phyloP scores from a whole-genome alignment of 2,797 vertebrate genomes.

The Takifugu ocellatus region DNA sequence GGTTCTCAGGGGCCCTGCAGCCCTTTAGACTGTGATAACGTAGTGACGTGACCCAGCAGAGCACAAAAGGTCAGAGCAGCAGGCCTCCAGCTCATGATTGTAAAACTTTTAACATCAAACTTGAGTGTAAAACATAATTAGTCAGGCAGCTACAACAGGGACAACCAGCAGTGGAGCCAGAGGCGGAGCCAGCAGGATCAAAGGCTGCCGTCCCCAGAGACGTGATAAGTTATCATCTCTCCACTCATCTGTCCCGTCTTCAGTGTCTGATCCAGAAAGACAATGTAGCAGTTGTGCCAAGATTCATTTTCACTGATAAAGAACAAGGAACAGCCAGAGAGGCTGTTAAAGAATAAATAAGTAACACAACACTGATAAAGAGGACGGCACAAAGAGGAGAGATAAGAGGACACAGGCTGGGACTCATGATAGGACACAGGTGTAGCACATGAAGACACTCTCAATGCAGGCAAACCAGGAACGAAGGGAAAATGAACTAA shows the following conservation, averaged over 20 bases:
- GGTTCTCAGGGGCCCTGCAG: conserved; percentile 12
- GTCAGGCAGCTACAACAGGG: neutral
- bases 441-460: too few relatives aligned
- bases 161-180: too few relatives aligned
- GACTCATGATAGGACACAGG: too few relatives aligned
- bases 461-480: too few relatives aligned
- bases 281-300: neutral
- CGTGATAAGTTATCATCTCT: conserved; percentile 12
- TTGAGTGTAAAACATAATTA: neutral
- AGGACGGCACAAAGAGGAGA: too few relatives aligned
- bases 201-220: conserved; percentile 25
- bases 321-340: too few relatives aligned
- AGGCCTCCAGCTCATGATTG: conserved; percentile 10
- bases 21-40: conserved; percentile 21
- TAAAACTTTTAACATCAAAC: conserved; percentile 15
- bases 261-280: neutral
- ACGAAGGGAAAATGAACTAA: neutral
- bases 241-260: conserved; percentile 23
- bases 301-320: too few relatives aligned
- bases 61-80: conserved; percentile 16
- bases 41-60: conserved; percentile 39
- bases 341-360: too few relatives aligned
- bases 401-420: too few relatives aligned
- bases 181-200: conserved; percentile 29
- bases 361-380: too few relatives aligned